Evolutionary conservation across 2,888 invertebrate species (phyloP), one percentile per base, ranked within the genome.

Genomic region (Druceiella hillmani): DNA sequence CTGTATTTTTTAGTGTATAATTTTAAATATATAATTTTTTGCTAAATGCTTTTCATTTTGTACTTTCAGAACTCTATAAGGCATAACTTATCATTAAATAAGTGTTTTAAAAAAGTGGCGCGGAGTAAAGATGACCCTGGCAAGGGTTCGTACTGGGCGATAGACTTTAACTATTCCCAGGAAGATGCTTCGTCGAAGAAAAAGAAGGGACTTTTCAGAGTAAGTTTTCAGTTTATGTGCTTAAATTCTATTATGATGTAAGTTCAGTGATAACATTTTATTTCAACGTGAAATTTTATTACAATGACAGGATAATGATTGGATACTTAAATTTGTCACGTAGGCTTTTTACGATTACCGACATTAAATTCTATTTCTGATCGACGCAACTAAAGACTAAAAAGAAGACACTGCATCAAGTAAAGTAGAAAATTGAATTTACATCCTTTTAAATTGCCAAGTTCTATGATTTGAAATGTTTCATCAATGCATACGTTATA

Each of bases 51-150:
- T n/a, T n/a, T n/a, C n/a, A n/a, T n/a, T n/a, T n/a, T 38, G 22
- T 28, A 27, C 37, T 73, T 75, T 3, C 70, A 83, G 83, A 83
- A 83, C 58, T 82, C 82, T 29, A 82, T 83, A 53, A 63, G 83
- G 39, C 83, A 83, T 57, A 83, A 83, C 55, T 59, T 83, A 49
- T 83, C 82, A 0, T 61, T 83, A 48, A 83, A 82, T 63, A 83
- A 83, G 56, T 81, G 81, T 60, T 83, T 83, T 63, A 76, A 76
- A 59, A 82, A 82, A 59, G 80, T 83, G 46, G 79, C 82, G 6
- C 68, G 82, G 44, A 77, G 80, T 41, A 82, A 81, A 59, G 81
- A 82, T 53, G 82, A 83, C 57, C 82, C 82, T 1, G 83, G 83
- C 52, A 83, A 83, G 59, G 82, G 77, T 12, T 76, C 75, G 2